Evolutionary conservation across 2,888 invertebrate species (phyloP).

Genomic region (Mechanitis mazaeus): DNA sequence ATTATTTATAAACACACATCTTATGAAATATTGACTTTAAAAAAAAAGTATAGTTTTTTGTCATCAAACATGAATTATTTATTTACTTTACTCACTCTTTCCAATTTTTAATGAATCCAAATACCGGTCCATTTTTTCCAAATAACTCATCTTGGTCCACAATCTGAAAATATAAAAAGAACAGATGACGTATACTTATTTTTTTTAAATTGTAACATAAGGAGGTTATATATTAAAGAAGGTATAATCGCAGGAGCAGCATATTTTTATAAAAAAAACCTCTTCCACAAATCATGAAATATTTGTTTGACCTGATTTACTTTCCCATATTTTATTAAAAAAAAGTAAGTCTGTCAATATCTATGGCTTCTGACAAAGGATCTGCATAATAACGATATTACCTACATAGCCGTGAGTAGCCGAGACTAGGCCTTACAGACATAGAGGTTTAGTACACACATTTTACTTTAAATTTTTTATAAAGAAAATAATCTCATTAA

Average conservation of each 20-base stretch:
- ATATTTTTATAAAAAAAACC: background rate
- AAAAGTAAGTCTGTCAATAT: slow-evolving; percentile 9
- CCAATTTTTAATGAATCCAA: slow-evolving; percentile 68
- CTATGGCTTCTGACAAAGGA: slow-evolving; percentile 21
- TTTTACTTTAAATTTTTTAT: too few species aligned
- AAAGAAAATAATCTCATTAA: too few species aligned
- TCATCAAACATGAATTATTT: too few species aligned
- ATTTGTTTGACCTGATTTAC: slow-evolving; percentile 17
- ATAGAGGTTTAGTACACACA: too few species aligned
- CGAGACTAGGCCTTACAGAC: background rate
- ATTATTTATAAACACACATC: too few species aligned
- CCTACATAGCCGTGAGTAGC: background rate
- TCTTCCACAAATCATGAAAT: background rate
- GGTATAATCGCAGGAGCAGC: background rate
- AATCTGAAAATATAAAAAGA: slow-evolving; percentile 26
- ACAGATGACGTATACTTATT: background rate
- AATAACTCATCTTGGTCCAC: slow-evolving; percentile 54
- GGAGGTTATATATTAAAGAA: background rate
- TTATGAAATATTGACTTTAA: too few species aligned
- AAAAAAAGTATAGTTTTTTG: too few species aligned
- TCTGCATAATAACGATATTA: slow-evolving; percentile 16
- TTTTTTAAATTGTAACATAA: background rate
- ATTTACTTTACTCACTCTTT: slow-evolving; percentile 56
- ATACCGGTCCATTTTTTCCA: slow-evolving; percentile 66
- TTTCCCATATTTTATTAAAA: slow-evolving; percentile 7